Base-by-base conservation (phyloP, 2,888 invertebrate genomes). In the Microplitis manilae region DNA sequence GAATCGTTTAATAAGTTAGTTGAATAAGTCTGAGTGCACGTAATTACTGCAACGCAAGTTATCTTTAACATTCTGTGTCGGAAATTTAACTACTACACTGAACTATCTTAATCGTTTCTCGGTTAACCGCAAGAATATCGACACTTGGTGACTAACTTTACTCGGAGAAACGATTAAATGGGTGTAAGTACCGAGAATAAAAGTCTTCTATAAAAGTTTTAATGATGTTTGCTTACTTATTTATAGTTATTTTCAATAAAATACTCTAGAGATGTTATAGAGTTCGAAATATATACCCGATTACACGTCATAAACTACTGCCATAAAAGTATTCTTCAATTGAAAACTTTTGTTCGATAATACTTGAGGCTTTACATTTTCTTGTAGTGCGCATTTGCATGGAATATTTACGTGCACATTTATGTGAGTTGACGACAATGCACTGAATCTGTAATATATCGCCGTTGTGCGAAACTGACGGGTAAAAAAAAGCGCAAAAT, bases 181-280 rank as follows among this genome's bases (percentile, higher is more conserved):
- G 40, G 20, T 61, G n/a, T 40, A 68, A 68, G 17, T 13, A 6
- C 8, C 20, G 30, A 15, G 50, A 7, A 9, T 13, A 50, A 7
- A 38, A 41, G 41, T 15, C 20, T 59, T 38, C 8, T 67, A 38
- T 73, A 7, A 67, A 73, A 73, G 38, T 67, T 73, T 73, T 73
- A 73, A 73, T 64, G 67, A 73, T 73, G 38, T 73, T 73, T 67
- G 65, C 67, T 17, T 30, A 30, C 67, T 73, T 73, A 64, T 73
- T 73, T 73, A 73, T 73, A 67, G 65, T 73, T 50, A 30, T 67
- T 67, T 67, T 50, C 50, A 50, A 50, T 50, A 50, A 50, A 50
- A 8, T 38, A 7, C 67, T 30, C 9, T 41, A 15, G 40, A 7
- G 15, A n/a, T 38, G 38, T 13, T 64, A 65, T 67, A 30, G n/a